Conservation (phyloP, 2,888 invertebrate species). For the Ceramica pisi region DNA sequence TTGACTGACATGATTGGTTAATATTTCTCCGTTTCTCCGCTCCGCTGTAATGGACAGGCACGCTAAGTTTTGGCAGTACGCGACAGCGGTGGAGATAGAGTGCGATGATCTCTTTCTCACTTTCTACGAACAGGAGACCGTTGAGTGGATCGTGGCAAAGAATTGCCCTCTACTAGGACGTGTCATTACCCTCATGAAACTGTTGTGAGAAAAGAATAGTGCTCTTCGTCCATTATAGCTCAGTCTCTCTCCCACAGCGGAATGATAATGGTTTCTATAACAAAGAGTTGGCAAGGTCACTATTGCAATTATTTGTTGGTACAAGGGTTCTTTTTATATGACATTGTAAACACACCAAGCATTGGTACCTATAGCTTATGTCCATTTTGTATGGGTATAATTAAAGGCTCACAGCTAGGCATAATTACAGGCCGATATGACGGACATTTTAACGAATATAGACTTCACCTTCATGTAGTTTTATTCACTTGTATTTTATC, state of each 20-base stretch:
- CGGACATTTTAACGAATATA: constrained; percentile 24
- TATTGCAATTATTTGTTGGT: neutral
- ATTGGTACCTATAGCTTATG: neutral
- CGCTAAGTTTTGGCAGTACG: neutral
- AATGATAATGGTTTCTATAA: too few species aligned
- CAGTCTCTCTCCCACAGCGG: too few species aligned
- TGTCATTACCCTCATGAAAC: too few species aligned
- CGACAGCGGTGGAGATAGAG: neutral
- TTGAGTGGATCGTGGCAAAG: neutral
- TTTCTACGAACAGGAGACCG: neutral
- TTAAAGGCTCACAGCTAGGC: neutral
- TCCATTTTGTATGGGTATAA: constrained; percentile 11
- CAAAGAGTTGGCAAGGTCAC: neutral
- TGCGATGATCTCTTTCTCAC: neutral
- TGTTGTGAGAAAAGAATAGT: too few species aligned
- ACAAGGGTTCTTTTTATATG: constrained; percentile 4
- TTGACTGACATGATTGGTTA: too few species aligned
- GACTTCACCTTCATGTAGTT: neutral
- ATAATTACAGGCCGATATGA: constrained; percentile 28
- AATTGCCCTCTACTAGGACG: too few species aligned
- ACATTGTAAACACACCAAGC: neutral
- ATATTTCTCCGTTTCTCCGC: too few species aligned
- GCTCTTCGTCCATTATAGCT: too few species aligned
- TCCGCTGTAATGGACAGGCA: too few species aligned
- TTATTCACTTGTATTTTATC: neutral